Percentiles rank a stretch among this genome's conserved stretches.
Conservation (phyloP, 2,888 invertebrate species). For the Leucoptera coffeella region DNA sequence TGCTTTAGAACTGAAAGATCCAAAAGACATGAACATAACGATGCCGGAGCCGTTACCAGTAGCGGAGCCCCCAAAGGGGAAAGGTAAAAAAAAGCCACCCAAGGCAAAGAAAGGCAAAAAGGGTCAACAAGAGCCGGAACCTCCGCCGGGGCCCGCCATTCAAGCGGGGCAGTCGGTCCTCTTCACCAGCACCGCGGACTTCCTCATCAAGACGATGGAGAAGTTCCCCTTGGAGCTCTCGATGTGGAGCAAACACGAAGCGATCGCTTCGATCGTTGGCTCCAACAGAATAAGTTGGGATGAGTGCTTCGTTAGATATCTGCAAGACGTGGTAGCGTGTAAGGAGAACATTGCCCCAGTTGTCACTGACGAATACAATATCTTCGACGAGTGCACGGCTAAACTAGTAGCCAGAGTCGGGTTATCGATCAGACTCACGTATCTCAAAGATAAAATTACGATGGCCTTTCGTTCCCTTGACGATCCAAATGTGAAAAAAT, state of each 20-base stretch:
- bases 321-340: conserved; percentile 18
- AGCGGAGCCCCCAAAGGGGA: conserved; percentile 28
- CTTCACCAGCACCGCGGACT: conserved; percentile 29
- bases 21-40: conserved; percentile 35
- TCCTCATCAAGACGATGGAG: conserved; percentile 30
- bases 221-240: conserved; percentile 27
- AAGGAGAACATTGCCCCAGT: conserved; percentile 16
- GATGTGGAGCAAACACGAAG: conserved; percentile 37
- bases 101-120: conserved; percentile 16
- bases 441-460: conserved; percentile 26
- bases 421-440: conserved; percentile 29
- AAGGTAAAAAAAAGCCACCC: conserved; percentile 19
- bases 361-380: conserved; percentile 31
- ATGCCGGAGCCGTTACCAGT: conserved; percentile 37
- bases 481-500: conserved; percentile 26
- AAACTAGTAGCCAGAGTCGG: conserved; percentile 31
- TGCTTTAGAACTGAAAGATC: conserved; percentile 36
- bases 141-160: conserved; percentile 29
- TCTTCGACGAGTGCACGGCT: conserved; percentile 35
- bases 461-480: conserved; percentile 35
- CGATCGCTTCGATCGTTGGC: conserved; percentile 22
- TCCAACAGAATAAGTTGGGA: conserved; percentile 28
- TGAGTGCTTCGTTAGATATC: conserved; percentile 14
- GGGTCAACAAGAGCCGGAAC: conserved; percentile 7
- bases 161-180: conserved; percentile 39